phyloP scores from a whole-genome alignment of 2,888 invertebrate species.

The Idaea straminata region DNA sequence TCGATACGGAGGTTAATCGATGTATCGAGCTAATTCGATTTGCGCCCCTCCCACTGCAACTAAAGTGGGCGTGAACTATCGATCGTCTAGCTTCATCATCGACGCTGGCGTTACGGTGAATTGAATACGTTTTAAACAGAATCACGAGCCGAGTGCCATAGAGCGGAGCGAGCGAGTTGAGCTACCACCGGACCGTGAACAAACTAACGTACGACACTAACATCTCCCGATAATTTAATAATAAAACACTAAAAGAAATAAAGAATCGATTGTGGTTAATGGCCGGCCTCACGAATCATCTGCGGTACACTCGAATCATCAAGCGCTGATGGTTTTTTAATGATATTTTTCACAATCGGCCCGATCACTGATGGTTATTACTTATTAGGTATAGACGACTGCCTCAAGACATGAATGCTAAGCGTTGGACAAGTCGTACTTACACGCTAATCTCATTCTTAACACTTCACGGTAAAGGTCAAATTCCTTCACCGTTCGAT shows the following conservation, averaged over 20 bases:
- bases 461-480: constrained; percentile 29
- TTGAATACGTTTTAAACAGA: constrained; percentile 4
- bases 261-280: constrained; percentile 77
- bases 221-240: constrained; percentile 71
- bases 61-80: constrained; percentile 72
- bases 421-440: constrained; percentile 42
- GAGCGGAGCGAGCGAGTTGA: constrained; percentile 39
- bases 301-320: constrained; percentile 73
- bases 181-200: constrained; percentile 31
- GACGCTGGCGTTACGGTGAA: constrained; percentile 32
- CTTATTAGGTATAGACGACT: constrained; percentile 75
- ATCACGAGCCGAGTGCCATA: constrained; percentile 21
- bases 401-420: constrained; percentile 64
- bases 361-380: constrained; percentile 79
- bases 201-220: constrained; percentile 43
- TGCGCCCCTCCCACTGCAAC: constrained; percentile 68
- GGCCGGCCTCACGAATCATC: constrained; percentile 64
- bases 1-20: constrained; percentile 73
- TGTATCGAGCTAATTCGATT: constrained; percentile 76
- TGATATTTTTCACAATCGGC: constrained; percentile 81
- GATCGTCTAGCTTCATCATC: constrained; percentile 62
- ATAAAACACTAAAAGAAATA: constrained; percentile 53
- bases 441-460: constrained; percentile 40
- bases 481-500: constrained; percentile 30
- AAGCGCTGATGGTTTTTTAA: constrained; percentile 80